Evolutionary conservation across 2,888 invertebrate genomes (phyloP).

Genomic region (Erebia aethiops): DNA sequence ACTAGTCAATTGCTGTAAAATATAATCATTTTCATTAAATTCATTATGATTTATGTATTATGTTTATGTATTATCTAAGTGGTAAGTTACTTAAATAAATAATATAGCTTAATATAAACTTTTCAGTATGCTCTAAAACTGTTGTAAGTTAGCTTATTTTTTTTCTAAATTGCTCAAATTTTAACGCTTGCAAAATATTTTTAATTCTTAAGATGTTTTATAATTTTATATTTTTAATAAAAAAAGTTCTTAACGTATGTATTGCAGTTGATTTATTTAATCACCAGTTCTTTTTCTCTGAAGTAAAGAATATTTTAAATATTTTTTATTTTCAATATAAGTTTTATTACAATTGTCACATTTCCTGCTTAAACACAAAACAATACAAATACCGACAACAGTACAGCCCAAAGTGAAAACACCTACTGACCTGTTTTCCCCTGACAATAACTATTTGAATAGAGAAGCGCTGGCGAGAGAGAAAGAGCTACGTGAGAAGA

Average conservation of each 20-base stretch:
- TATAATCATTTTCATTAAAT: constrained; percentile 4
- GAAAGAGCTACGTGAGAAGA: constrained; percentile 66
- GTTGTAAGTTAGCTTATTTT: neutral
- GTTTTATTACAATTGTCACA: constrained; percentile 1
- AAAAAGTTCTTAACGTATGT: neutral
- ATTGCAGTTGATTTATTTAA: constrained; percentile 3
- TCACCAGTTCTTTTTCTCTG: neutral
- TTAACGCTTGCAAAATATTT: constrained; percentile 20
- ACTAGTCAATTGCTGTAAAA: constrained; percentile 13
- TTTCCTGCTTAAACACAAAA: constrained; percentile 18
- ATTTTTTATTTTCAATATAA: neutral
- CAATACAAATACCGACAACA: constrained; percentile 12
- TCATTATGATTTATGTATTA: neutral
- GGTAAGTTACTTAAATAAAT: neutral
- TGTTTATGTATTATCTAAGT: neutral
- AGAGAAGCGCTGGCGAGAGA: constrained; percentile 79
- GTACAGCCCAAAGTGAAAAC: constrained; percentile 7
- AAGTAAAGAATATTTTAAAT: too few species aligned
- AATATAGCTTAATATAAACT: neutral
- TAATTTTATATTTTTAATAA: constrained; percentile 22
- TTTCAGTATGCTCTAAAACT: neutral
- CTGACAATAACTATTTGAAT: constrained; percentile 45
- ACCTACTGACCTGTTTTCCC: constrained; percentile 57
- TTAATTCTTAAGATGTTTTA: neutral
- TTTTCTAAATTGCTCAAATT: constrained; percentile 24